Conservation (phyloP, 2,888 invertebrate species). For the Fragum fragum region DNA sequence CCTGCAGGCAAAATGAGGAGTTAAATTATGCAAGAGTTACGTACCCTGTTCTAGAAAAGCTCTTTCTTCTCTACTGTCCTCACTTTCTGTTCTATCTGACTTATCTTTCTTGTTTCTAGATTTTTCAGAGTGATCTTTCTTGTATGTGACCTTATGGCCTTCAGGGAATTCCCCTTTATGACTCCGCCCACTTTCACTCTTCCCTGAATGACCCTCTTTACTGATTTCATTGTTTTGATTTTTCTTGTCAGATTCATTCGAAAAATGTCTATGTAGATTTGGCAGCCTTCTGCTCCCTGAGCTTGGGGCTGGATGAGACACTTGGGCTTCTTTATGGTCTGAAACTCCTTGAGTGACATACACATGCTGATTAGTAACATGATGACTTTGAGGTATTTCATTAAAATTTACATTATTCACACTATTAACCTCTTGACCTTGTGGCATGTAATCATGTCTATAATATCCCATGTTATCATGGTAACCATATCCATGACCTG, state of each 20-base stretch:
- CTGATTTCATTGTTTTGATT: background rate
- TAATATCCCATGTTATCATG: conserved; percentile 43
- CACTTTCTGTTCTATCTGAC: conserved; percentile 27
- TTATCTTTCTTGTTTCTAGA: conserved; percentile 31
- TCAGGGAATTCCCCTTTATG: conserved; percentile 17
- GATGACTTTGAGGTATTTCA: conserved; percentile 15
- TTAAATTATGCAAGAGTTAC: too few relatives aligned
- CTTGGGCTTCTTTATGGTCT: background rate
- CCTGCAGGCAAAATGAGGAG: too few relatives aligned
- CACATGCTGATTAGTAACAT: conserved; percentile 1
- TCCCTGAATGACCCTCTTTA: background rate
- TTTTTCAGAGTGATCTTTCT: conserved; percentile 11
- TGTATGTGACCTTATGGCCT: conserved; percentile 25
- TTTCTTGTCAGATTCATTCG: conserved; percentile 1
- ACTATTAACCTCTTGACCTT: conserved; percentile 32
- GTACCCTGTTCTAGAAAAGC: conserved; percentile 65
- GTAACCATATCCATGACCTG: conserved; percentile 51
- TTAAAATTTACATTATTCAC: conserved; percentile 14
- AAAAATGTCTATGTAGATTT: conserved; percentile 12
- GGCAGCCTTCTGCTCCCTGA: conserved; percentile 9
- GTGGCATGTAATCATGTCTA: conserved; percentile 20
- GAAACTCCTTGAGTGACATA: background rate
- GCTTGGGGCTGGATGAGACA: background rate
- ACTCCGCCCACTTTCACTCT: conserved; percentile 19
- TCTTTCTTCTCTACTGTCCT: conserved; percentile 35